Base-by-base conservation (phyloP, 1,140 invertebrate genomes). In the Drosophila dunni region DNA sequence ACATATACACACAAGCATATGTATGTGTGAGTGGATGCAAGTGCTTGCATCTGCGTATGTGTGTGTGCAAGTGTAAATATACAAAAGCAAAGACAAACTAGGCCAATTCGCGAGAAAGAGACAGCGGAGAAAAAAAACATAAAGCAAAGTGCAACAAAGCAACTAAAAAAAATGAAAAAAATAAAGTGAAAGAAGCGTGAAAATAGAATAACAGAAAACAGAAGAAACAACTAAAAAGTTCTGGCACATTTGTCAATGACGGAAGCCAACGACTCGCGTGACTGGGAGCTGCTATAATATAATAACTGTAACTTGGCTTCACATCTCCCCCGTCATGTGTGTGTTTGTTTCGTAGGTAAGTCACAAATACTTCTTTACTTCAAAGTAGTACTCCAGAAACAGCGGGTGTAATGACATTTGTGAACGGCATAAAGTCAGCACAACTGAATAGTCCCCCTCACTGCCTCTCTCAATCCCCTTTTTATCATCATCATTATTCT, bases 351-450 rank as follows among this genome's bases (percentile, higher is more conserved):
- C 17, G 17, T 57, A 60, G 67, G 46, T 73, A 79, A 85, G 78
- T 73, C 57, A 67, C 7, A 60, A 73, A 48, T 29, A 29, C 50
- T 45, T 46, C 40, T 54, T 70, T 36, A 82, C 84, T 78, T 84
- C 77, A 84, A 89, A 79, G 83, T 63, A 66, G 82, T 76, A 70
- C 76, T 67, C 51, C 24, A 29, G 24, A 29, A 76, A 45, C 77
- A 75, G 78, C 71, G 82, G 65, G 84, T 90, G 84, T 89, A 89
- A 89, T 84, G 84, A 89, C 84, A 89, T 89, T 89, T 80, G 80
- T 89, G 84, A 84, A 78, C 69, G 68, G 50, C 75, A 86, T 79
- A 76, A 89, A 79, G 68, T 73, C 84, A 63, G 83, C 74, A 77
- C 68, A 38, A 63, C 53, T 53, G 17, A 20, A 20, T 20, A 20